These are phyloP conservation scores for Caloenas nicobarica DNA, from an alignment of 2,113 vertebrate species.

Conservation along the genomic window DNA sequence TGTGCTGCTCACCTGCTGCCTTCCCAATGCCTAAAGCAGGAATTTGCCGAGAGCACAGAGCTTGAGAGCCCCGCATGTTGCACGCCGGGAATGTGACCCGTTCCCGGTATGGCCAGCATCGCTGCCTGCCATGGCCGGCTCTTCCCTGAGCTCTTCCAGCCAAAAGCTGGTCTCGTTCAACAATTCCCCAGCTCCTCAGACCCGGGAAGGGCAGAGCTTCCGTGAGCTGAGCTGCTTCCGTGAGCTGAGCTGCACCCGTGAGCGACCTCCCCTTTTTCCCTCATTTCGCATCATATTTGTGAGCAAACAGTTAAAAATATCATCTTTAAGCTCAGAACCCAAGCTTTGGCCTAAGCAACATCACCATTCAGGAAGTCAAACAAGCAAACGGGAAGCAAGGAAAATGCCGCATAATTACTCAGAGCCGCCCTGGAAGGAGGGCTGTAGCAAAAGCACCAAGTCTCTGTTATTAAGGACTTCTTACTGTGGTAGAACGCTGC, in stretches of 20 bases:
- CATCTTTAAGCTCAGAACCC: not conserved
- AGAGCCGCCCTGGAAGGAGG: not conserved
- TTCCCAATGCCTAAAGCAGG: not conserved
- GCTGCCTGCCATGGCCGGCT: not conserved
- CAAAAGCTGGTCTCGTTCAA: not conserved
- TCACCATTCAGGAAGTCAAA: not conserved
- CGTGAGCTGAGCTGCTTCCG: rapidly evolving
- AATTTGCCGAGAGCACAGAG: not conserved
- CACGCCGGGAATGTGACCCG: not conserved
- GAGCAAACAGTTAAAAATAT: not conserved
- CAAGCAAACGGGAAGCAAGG: not conserved
- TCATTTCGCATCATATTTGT: rapidly evolving
- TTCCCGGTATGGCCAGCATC: rapidly evolving
- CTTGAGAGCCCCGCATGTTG: not conserved
- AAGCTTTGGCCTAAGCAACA: not conserved
- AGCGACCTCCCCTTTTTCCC: not conserved
- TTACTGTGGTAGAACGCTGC: not conserved
- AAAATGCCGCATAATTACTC: not conserved
- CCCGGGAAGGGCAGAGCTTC: not conserved
- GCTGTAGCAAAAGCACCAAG: not conserved
- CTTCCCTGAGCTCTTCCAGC: not conserved
- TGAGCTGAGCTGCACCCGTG: not conserved
- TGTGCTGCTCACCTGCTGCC: not conserved
- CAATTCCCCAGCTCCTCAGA: not conserved
- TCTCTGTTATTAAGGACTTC: not conserved